Evolutionary conservation across 2,888 invertebrate genomes (phyloP).

Genomic region (Spialia ferax): DNA sequence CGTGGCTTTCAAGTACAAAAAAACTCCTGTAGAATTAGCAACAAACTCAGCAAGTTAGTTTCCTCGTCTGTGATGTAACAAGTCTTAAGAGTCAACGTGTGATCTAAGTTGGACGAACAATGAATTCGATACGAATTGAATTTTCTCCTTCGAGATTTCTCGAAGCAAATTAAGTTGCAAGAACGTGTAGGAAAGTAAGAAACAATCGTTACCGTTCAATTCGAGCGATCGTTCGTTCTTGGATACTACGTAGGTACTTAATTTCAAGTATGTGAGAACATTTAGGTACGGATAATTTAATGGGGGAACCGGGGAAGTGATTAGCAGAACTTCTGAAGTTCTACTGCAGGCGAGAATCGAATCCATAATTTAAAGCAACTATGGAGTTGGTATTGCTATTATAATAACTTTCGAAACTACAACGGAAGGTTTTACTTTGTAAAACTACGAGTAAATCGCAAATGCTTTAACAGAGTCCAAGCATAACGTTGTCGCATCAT

Average conservation of each 20-base stretch:
- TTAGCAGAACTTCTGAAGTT: conserved; percentile 15
- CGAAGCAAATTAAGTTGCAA: conserved; percentile 52
- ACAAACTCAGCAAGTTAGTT: conserved; percentile 11
- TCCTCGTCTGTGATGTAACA: conserved; percentile 30
- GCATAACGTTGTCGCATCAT: conserved; percentile 19
- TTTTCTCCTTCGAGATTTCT: conserved; percentile 54
- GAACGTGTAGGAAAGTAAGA: conserved; percentile 48
- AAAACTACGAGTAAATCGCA: not conserved
- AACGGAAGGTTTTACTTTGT: not conserved
- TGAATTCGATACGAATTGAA: conserved; percentile 59
- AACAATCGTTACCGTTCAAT: conserved; percentile 41
- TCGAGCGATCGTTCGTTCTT: conserved; percentile 31
- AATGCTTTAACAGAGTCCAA: conserved; percentile 9
- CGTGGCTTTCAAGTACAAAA: no score
- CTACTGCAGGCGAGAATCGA: conserved; percentile 10
- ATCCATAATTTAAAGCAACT: not conserved
- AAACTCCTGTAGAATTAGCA: not conserved
- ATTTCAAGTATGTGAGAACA: conserved; percentile 39
- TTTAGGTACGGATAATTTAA: conserved; percentile 27
- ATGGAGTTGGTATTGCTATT: not conserved
- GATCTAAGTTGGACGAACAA: conserved; percentile 44
- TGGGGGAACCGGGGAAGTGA: conserved; percentile 26
- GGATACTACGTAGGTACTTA: conserved; percentile 30
- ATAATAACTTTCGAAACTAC: not conserved
- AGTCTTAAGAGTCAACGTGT: conserved; percentile 29